Conservation (phyloP, 2,888 invertebrate genomes). For the Yponomeuta cagnagella region DNA sequence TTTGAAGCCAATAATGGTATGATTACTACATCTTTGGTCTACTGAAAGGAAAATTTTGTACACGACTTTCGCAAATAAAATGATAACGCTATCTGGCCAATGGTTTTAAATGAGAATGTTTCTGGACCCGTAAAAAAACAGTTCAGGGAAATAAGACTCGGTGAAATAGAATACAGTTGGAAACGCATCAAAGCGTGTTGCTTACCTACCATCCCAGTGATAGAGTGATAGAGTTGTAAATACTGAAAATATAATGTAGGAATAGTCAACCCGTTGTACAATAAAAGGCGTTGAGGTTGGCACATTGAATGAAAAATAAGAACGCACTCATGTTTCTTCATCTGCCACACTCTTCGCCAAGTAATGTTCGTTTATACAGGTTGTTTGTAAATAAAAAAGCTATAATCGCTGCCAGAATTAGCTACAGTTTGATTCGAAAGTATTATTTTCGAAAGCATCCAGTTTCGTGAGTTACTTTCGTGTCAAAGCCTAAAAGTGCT, state of each 20-base stretch:
- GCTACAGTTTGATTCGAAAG: neutral
- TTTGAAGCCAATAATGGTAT: conserved; percentile 13
- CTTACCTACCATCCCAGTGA: conserved; percentile 68
- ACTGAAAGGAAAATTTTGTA: conserved; percentile 3
- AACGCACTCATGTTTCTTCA: neutral
- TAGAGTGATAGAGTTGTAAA: conserved; percentile 44
- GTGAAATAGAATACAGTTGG: conserved; percentile 32
- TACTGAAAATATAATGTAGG: conserved; percentile 49
- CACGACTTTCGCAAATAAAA: conserved; percentile 8
- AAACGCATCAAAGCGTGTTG: conserved; percentile 52
- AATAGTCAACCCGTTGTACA: conserved; percentile 38
- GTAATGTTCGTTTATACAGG: neutral
- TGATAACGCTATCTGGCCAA: neutral
- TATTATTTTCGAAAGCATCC: neutral
- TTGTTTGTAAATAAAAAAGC: neutral
- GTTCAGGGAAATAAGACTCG: conserved; percentile 28
- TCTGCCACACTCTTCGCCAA: neutral
- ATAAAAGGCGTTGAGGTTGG: conserved; percentile 26
- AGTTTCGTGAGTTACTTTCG: neutral
- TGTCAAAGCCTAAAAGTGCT: neutral
- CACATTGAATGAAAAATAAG: neutral
- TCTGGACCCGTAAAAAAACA: conserved; percentile 52
- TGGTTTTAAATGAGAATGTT: conserved; percentile 29
- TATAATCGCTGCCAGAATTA: neutral
- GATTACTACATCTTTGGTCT: neutral